These are phyloP conservation scores for Dendrocincla tyrannina DNA, from an alignment of 2,797 vertebrate genomes.

Conservation along the genomic window DNA sequence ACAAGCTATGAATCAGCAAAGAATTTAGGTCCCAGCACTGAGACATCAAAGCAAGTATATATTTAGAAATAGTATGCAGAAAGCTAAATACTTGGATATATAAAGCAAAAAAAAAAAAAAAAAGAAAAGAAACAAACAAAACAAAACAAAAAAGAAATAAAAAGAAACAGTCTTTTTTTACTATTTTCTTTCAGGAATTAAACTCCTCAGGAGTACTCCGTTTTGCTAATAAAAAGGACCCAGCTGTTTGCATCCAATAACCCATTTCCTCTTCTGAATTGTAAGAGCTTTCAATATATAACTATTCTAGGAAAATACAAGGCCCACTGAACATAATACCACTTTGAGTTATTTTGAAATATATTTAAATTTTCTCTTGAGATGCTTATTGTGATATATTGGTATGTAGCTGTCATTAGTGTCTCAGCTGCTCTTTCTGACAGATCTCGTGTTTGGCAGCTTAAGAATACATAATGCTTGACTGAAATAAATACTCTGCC, in stretches of 20 bases:
- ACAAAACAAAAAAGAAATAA: too few relatives aligned
- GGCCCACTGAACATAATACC: neutral
- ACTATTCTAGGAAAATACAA: neutral
- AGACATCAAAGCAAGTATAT: conserved; percentile 5
- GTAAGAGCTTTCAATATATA: neutral
- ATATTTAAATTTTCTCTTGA: neutral
- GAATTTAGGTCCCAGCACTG: neutral
- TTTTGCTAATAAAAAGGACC: neutral
- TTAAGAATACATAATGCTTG: neutral
- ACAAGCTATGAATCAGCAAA: conserved; percentile 47
- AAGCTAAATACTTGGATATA: neutral
- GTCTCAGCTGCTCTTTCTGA: neutral
- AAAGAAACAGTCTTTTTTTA: neutral
- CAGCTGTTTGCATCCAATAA: neutral
- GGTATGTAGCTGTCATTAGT: neutral
- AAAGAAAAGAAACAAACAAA: neutral
- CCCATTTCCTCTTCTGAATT: neutral
- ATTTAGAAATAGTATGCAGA: neutral
- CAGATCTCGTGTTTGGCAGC: neutral
- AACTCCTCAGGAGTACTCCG: neutral
- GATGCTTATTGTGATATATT: neutral
- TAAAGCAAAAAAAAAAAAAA: neutral
- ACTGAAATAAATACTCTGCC: neutral
- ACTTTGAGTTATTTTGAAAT: conserved; percentile 13
- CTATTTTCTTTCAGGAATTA: neutral